A percentile compares a stretch with the other conserved stretches of the same genome.
phyloP scores from a whole-genome alignment of 92 coral and sea anemone genomes.

The Virgularia gustaviana region DNA sequence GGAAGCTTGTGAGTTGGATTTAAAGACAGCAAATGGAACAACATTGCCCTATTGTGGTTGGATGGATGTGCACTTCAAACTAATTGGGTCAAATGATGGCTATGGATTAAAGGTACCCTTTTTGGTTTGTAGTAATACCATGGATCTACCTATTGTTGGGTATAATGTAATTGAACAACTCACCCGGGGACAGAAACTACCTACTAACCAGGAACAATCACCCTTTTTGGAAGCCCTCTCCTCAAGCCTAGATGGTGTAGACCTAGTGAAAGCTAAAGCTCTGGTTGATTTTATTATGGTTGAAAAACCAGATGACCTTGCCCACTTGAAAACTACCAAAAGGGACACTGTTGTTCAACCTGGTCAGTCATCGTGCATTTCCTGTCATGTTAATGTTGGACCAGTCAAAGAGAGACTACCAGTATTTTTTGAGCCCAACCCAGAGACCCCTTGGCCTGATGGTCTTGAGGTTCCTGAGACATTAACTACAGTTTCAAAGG shows the following conservation, averaged over 20 bases:
- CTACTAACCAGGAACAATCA: not conserved
- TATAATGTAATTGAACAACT: constrained; percentile 55
- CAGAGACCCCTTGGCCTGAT: constrained; percentile 41
- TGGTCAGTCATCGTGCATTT: constrained; percentile 36
- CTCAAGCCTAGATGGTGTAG: constrained; percentile 35
- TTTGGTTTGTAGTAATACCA: constrained; percentile 11
- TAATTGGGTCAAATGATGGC: too few species aligned
- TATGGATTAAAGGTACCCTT: constrained; percentile 19
- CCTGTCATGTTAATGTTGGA: constrained; percentile 59
- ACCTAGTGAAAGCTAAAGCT: constrained; percentile 37
- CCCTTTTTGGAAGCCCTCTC: constrained; percentile 34
- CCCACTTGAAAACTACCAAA: constrained; percentile 24
- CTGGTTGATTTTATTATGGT: constrained; percentile 33
- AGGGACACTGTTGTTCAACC: constrained; percentile 47
- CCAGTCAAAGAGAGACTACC: constrained; percentile 41
- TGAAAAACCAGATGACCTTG: constrained; percentile 16
- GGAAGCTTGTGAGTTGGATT: constrained; percentile 19
- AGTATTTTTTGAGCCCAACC: constrained; percentile 62
- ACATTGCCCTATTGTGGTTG: constrained; percentile 44
- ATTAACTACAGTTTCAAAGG: constrained; percentile 32
- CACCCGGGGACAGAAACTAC: constrained; percentile 14
- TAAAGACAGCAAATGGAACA: constrained; percentile 43
- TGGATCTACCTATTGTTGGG: constrained; percentile 40
- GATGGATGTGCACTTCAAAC: constrained; percentile 43
- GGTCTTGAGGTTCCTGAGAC: constrained; percentile 56